Base-by-base conservation (phyloP, 2,888 invertebrate genomes). In the Eulithis prunata region DNA sequence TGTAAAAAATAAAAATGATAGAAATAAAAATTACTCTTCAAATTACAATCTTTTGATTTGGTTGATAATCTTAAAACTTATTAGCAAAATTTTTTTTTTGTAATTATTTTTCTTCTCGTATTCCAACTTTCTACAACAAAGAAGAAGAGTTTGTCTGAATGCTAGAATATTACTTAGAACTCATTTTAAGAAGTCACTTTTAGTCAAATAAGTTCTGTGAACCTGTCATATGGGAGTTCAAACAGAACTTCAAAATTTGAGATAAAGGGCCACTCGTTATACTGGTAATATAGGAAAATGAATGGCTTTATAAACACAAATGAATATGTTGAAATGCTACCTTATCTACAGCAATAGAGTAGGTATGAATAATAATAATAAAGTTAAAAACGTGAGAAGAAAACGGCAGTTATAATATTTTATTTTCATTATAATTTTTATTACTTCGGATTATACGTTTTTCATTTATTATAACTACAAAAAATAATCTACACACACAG, bases 231-330 rank as follows among this genome's bases (percentile, higher is more conserved):
- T 73, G 70, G 68, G 62, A 78, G 76, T 77, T 73, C 75, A 79
- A 76, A 76, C 71, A 76, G 73, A 71, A 72, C 76, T 75, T 78
- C 43, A 77, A 78, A 74, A 71, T 78, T 78, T 68, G 66, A 84
- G 83, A 87, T 87, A 85, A 81, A 79, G 79, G 79, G 78, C 75
- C 73, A 75, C 75, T 78, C 75, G 78, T 82, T 79, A 80, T 73
- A 76, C 75, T 77, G 77, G 82, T 82, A 84, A 84, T 85, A 82
- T 83, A 80, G 78, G 80, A 74, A 82, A 84, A 83, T 82, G 70
- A 80, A 63, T 53, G 38, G 28, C 83, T 85, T 82, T 86, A 84
- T 84, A 86, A 86, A 85, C 79, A 83, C 72, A 80, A 80, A 82
- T 84, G 68, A 77, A 80, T 77, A 74, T 75, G 75, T 14, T 78